These are phyloP conservation scores for Canis aureus DNA, from an alignment of 2,113 vertebrate species.

Conservation along the genomic window DNA sequence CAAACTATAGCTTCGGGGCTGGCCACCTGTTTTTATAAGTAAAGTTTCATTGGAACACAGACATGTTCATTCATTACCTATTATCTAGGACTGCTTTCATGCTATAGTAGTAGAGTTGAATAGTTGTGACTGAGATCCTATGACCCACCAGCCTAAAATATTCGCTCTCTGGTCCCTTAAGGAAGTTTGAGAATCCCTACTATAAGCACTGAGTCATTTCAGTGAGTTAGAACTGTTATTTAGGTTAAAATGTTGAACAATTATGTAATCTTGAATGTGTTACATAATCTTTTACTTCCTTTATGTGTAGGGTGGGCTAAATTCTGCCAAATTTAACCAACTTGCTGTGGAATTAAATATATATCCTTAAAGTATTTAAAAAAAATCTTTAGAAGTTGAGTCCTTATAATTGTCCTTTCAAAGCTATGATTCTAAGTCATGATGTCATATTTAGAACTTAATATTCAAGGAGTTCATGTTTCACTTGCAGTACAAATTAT, in stretches of 20 bases:
- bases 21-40: constrained; percentile 35
- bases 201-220: constrained; percentile 5
- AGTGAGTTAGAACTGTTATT: constrained; percentile 2
- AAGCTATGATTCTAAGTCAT: background rate
- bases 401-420: background rate
- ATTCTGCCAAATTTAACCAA: background rate
- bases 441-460: constrained; percentile 9
- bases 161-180: background rate
- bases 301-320: background rate
- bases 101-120: background rate
- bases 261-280: constrained; percentile 27
- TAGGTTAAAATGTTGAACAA: background rate
- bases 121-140: background rate
- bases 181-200: background rate
- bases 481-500: constrained; percentile 33
- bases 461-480: background rate
- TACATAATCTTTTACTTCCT: background rate
- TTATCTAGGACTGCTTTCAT: background rate
- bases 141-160: background rate
- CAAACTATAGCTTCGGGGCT: background rate
- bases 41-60: constrained; percentile 15
- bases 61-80: background rate
- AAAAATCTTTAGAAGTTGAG: background rate
- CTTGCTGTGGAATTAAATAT: constrained; percentile 31
- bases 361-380: background rate